These are phyloP conservation scores for Nemapogon koenigi DNA, from an alignment of 2,888 invertebrate species.

Conservation along the genomic window DNA sequence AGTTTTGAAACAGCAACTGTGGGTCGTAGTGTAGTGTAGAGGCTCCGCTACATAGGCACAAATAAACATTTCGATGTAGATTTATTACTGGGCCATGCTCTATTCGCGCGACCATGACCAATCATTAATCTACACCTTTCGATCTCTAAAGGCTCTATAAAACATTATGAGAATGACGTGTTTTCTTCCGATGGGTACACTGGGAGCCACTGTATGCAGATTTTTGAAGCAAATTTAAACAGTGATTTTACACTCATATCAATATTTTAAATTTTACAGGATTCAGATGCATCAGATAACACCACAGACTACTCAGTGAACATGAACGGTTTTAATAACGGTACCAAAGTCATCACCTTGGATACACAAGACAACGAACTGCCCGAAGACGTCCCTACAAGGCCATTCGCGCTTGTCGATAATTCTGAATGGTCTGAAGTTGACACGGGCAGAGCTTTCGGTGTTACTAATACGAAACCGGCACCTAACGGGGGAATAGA, in stretches of 20 bases:
- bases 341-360: slow-evolving; percentile 29
- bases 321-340: slow-evolving; percentile 24
- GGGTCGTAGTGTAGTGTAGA: too few relatives aligned
- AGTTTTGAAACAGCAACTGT: too few relatives aligned
- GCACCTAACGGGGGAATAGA: slow-evolving; percentile 60
- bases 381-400: slow-evolving; percentile 40
- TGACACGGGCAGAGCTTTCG: slow-evolving; percentile 68
- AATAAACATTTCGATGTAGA: too few relatives aligned
- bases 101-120: too few relatives aligned
- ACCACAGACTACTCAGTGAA: slow-evolving; percentile 27
- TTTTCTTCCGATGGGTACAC: too few relatives aligned
- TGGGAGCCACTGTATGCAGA: too few relatives aligned
- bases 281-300: slow-evolving; percentile 27
- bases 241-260: neutral
- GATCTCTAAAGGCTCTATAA: too few relatives aligned
- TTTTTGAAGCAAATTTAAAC: too few relatives aligned
- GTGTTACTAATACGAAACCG: slow-evolving; percentile 56
- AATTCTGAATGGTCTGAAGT: slow-evolving; percentile 58
- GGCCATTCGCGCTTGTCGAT: slow-evolving; percentile 47
- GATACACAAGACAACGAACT: slow-evolving; percentile 50
- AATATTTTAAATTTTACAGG: slow-evolving; percentile 21
- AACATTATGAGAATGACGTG: too few relatives aligned
- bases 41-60: too few relatives aligned
- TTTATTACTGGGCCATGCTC: too few relatives aligned
- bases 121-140: too few relatives aligned